phyloP scores from a whole-genome alignment of 2,888 invertebrate genomes.

The Diaprepes abbreviatus region DNA sequence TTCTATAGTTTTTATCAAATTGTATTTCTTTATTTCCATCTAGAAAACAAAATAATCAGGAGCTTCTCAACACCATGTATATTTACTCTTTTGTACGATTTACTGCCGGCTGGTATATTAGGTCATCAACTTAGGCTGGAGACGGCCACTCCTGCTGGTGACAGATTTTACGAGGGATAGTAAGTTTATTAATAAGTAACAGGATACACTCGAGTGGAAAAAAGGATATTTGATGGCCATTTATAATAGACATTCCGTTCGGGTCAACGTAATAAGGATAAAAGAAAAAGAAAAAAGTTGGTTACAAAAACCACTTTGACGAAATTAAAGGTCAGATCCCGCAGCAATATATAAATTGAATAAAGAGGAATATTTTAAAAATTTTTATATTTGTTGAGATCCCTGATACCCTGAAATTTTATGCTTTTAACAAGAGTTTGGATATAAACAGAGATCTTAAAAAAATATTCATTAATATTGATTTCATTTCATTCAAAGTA shows the following conservation, averaged over 20 bases:
- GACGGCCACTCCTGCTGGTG: slow-evolving; percentile 16
- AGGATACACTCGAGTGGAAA: slow-evolving; percentile 10
- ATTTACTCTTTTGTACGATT: slow-evolving; percentile 6
- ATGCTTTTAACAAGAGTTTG: too few relatives aligned
- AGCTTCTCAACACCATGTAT: not conserved
- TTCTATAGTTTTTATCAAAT: too few relatives aligned
- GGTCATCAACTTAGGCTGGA: slow-evolving; percentile 22
- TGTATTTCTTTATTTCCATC: too few relatives aligned
- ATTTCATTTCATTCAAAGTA: too few relatives aligned
- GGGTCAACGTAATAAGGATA: slow-evolving; percentile 17
- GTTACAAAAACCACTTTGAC: not conserved
- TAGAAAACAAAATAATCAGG: not conserved
- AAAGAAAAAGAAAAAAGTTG: slow-evolving; percentile 12
- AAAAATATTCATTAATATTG: too few relatives aligned
- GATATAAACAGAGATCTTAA: too few relatives aligned
- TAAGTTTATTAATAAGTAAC: slow-evolving; percentile 35
- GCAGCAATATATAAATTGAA: not conserved
- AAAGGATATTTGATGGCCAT: slow-evolving; percentile 31
- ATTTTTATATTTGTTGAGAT: too few relatives aligned
- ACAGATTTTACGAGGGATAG: slow-evolving; percentile 32
- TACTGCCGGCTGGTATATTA: slow-evolving; percentile 8
- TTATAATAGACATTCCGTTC: slow-evolving; percentile 24
- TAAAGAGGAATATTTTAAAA: too few relatives aligned
- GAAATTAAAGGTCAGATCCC: slow-evolving; percentile 8
- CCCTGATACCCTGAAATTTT: too few relatives aligned